Evolutionary conservation across 2,888 invertebrate genomes (phyloP).

Genomic region (Bombyx huttoni): DNA sequence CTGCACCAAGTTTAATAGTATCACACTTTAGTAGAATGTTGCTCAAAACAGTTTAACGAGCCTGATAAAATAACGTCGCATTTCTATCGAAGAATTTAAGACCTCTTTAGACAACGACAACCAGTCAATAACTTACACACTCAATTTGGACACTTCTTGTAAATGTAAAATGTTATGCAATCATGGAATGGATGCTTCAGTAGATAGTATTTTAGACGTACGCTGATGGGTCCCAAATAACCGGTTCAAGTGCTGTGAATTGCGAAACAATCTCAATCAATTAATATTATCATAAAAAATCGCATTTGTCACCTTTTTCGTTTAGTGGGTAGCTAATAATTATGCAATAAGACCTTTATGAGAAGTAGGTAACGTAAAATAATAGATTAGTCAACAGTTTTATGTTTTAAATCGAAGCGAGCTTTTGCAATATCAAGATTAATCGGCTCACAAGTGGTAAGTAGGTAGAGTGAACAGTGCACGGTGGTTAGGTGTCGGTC

Average conservation of each 20-base stretch:
- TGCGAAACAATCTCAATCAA: neutral
- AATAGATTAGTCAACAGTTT: slow-evolving; percentile 8
- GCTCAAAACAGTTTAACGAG: slow-evolving; percentile 37
- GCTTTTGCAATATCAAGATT: slow-evolving; percentile 25
- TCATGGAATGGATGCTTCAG: slow-evolving; percentile 21
- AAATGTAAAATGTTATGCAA: slow-evolving; percentile 47
- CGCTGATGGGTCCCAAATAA: slow-evolving; percentile 28
- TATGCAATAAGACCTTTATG: neutral
- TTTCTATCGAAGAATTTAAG: slow-evolving; percentile 35
- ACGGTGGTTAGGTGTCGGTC: slow-evolving; percentile 10
- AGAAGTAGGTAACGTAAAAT: neutral
- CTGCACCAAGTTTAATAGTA: neutral
- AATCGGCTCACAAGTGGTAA: slow-evolving; percentile 28
- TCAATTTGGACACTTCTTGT: slow-evolving; percentile 37
- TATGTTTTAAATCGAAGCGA: slow-evolving; percentile 2
- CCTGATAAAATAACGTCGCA: slow-evolving; percentile 34
- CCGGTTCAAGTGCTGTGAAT: slow-evolving; percentile 19
- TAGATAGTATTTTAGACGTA: slow-evolving; percentile 35
- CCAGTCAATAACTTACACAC: slow-evolving; percentile 30
- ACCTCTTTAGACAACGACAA: slow-evolving; percentile 30
- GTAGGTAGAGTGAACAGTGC: slow-evolving; percentile 19
- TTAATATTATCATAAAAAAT: neutral
- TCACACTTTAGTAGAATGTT: slow-evolving; percentile 20
- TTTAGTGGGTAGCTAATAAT: neutral
- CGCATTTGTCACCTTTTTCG: neutral